Percentiles rank a stretch among this genome's conserved stretches.
phyloP scores from a whole-genome alignment of 2,113 vertebrate genomes.

The Benitochromis conjunctus region DNA sequence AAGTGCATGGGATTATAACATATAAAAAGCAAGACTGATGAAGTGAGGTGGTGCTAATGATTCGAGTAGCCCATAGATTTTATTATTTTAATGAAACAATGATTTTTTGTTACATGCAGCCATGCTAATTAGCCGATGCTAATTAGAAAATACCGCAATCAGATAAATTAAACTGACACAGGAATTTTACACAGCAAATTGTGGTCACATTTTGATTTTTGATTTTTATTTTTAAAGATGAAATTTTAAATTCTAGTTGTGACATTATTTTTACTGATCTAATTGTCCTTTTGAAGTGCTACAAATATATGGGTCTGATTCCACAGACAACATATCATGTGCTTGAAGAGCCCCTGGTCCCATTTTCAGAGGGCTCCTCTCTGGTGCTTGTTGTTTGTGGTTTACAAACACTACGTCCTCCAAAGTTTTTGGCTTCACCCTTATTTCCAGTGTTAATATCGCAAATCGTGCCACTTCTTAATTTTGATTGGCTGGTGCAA shows the following conservation, averaged over 20 bases:
- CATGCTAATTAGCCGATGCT: not conserved
- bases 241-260: not conserved
- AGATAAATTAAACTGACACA: not conserved
- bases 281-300: not conserved
- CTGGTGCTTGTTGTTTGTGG: rapidly evolving
- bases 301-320: not conserved
- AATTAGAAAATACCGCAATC: not conserved
- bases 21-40: not conserved
- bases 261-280: not conserved
- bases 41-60: not conserved
- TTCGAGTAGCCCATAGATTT: rapidly evolving
- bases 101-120: not conserved
- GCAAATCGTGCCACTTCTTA: not conserved
- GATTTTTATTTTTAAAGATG: not conserved
- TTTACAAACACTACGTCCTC: not conserved
- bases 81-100: not conserved
- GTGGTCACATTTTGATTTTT: not conserved
- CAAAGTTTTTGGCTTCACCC: not conserved
- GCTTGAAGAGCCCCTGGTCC: not conserved
- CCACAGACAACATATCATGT: too few species aligned
- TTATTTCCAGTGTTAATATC: not conserved
- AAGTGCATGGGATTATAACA: not conserved
- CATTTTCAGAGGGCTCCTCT: not conserved
- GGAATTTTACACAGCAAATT: not conserved
- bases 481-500: not conserved